Percentiles rank a stretch among this genome's conserved stretches.
These are phyloP conservation scores for Galbula dea DNA, from an alignment of 2,113 vertebrate genomes.

Conservation along the genomic window DNA sequence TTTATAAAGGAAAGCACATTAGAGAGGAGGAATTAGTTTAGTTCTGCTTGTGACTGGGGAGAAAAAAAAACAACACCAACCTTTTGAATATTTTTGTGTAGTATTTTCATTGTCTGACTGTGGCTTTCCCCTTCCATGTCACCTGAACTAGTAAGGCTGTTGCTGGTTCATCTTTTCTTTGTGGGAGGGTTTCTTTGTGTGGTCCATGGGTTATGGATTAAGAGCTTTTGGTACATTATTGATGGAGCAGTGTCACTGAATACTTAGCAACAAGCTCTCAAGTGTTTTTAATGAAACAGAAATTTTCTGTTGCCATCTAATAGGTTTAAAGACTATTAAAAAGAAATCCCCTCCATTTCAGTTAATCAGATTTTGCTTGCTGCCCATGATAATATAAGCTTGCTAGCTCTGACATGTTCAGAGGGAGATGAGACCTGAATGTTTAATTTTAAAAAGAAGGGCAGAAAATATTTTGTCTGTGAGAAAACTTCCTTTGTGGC, in stretches of 20 bases:
- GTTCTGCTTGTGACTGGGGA: neutral
- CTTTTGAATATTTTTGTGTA: neutral
- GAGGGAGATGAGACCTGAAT: neutral
- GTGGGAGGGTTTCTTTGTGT: neutral
- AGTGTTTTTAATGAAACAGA: constrained; percentile 32
- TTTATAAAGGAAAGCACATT: neutral
- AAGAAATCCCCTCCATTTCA: constrained; percentile 28
- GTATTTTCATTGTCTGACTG: neutral
- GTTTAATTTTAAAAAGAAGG: neutral
- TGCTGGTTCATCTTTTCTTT: neutral
- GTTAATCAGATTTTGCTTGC: constrained; percentile 52
- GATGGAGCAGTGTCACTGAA: neutral
- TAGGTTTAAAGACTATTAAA: constrained; percentile 29
- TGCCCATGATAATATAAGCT: neutral
- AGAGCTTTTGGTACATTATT: constrained; percentile 1
- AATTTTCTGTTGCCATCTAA: constrained; percentile 31
- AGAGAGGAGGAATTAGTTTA: neutral
- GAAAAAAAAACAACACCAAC: neutral
- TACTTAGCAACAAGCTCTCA: neutral
- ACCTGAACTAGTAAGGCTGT: neutral
- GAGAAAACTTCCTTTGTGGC: neutral
- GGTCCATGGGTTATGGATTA: neutral
- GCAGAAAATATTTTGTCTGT: neutral
- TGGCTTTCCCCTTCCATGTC: neutral
- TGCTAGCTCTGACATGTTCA: constrained; percentile 17